These are phyloP conservation scores for Stictocephala bisonia DNA, from an alignment of 2,888 invertebrate species.

Conservation along the genomic window DNA sequence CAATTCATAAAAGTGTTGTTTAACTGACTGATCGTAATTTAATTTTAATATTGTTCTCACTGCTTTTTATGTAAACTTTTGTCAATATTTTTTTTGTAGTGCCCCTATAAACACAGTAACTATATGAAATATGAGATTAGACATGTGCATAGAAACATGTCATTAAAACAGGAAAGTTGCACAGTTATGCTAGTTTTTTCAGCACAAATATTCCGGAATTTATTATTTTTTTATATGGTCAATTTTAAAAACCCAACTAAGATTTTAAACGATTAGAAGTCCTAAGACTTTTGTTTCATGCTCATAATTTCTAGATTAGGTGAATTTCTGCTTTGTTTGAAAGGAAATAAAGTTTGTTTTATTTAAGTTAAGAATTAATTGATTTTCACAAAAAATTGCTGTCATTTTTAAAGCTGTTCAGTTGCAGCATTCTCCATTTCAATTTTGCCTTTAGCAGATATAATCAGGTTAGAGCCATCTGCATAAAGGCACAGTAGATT, in stretches of 20 bases:
- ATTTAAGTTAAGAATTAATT: not conserved
- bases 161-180: too few relatives aligned
- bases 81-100: too few relatives aligned
- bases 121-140: too few relatives aligned
- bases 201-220: not conserved
- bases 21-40: too few relatives aligned
- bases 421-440: not conserved
- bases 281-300: not conserved
- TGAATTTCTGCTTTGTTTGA: not conserved
- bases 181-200: too few relatives aligned
- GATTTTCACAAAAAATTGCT: not conserved
- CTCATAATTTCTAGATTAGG: not conserved
- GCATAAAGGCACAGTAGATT: not conserved
- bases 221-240: not conserved
- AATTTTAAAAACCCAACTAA: not conserved
- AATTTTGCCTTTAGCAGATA: not conserved
- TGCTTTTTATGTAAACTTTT: too few relatives aligned
- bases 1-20: too few relatives aligned
- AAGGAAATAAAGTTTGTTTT: not conserved
- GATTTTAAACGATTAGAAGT: not conserved
- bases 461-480: conserved; percentile 2
- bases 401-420: not conserved
- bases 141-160: too few relatives aligned
- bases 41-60: too few relatives aligned
- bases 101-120: too few relatives aligned